Evolutionary conservation across 1,140 invertebrate species (phyloP).

Genomic region (Drosophila bocki): DNA sequence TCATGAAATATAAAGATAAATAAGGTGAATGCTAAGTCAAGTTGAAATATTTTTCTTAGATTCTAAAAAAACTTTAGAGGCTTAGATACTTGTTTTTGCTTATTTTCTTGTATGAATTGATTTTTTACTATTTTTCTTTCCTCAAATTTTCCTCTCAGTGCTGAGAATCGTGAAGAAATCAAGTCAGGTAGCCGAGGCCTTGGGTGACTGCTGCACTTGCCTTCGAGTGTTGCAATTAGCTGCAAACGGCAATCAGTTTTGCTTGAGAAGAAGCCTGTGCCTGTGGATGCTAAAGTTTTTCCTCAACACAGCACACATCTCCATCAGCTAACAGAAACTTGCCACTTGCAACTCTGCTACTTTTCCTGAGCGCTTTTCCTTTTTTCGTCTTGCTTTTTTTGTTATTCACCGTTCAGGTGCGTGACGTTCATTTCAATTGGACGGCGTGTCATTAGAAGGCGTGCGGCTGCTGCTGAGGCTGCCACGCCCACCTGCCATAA

Average conservation of each 20-base stretch:
- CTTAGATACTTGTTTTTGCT: too few species aligned
- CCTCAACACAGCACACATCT: slow-evolving; percentile 37
- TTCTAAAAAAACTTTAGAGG: too few species aligned
- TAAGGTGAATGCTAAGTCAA: rapidly evolving
- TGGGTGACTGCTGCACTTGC: slow-evolving; percentile 46
- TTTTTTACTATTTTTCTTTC: not conserved
- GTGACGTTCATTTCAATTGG: slow-evolving; percentile 66
- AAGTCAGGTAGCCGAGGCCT: slow-evolving; percentile 51
- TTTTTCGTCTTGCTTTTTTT: slow-evolving; percentile 15
- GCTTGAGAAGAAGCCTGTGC: slow-evolving; percentile 53
- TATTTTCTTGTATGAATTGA: not conserved
- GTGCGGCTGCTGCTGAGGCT: not conserved
- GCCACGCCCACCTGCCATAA: slow-evolving; percentile 44
- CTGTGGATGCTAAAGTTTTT: slow-evolving; percentile 39
- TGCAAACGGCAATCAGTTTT: slow-evolving; percentile 63
- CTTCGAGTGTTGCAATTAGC: slow-evolving; percentile 65
- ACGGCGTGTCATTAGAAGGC: slow-evolving; percentile 56
- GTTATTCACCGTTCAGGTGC: slow-evolving; percentile 48
- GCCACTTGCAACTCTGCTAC: slow-evolving; percentile 25
- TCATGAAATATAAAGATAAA: rapidly evolving
- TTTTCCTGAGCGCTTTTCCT: slow-evolving; percentile 50
- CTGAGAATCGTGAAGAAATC: slow-evolving; percentile 39
- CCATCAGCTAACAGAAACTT: slow-evolving; percentile 31
- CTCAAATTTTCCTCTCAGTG: slow-evolving; percentile 1
- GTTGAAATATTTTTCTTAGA: not conserved